These are phyloP conservation scores for Hanleya hanleyi DNA, from an alignment of 2,888 invertebrate species.

Conservation along the genomic window DNA sequence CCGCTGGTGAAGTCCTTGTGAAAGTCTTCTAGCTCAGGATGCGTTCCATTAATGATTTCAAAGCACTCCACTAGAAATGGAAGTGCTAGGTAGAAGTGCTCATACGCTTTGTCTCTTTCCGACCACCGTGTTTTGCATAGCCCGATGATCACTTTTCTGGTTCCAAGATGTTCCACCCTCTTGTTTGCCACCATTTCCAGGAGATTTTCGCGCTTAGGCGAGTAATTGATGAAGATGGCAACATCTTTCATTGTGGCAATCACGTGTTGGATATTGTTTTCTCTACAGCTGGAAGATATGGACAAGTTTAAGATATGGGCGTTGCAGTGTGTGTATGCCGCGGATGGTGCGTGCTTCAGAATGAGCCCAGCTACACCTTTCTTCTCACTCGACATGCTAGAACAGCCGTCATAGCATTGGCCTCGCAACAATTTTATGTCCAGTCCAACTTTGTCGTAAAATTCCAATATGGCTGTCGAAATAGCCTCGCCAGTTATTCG, in stretches of 20 bases:
- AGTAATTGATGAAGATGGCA: constrained; percentile 16
- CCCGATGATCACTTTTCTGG: constrained; percentile 9
- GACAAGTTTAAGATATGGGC: constrained; percentile 14
- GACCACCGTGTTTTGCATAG: constrained; percentile 23
- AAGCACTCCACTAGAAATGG: constrained; percentile 18
- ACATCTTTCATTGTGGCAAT: constrained; percentile 8
- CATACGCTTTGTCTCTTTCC: constrained; percentile 15
- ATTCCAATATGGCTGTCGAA: neutral
- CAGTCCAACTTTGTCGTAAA: constrained; percentile 1
- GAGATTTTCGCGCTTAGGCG: constrained; percentile 16
- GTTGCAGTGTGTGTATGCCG: constrained; percentile 18
- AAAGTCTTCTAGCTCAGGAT: constrained; percentile 2
- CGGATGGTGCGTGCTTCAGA: neutral
- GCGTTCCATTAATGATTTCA: constrained; percentile 16
- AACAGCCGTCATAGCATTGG: constrained; percentile 19
- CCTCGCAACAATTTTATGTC: constrained; percentile 11
- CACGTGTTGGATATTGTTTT: constrained; percentile 12
- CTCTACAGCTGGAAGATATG: constrained; percentile 11
- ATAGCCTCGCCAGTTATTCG: constrained; percentile 17
- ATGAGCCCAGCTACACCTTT: constrained; percentile 13
- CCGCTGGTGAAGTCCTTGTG: neutral
- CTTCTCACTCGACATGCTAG: constrained; percentile 13
- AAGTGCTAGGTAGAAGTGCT: constrained; percentile 17
- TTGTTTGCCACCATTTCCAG: neutral
- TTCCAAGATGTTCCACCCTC: neutral